Percentiles rank a stretch among this genome's conserved stretches.
Conservation (phyloP, 1,140 invertebrate species). For the Bombus difficillimus region DNA sequence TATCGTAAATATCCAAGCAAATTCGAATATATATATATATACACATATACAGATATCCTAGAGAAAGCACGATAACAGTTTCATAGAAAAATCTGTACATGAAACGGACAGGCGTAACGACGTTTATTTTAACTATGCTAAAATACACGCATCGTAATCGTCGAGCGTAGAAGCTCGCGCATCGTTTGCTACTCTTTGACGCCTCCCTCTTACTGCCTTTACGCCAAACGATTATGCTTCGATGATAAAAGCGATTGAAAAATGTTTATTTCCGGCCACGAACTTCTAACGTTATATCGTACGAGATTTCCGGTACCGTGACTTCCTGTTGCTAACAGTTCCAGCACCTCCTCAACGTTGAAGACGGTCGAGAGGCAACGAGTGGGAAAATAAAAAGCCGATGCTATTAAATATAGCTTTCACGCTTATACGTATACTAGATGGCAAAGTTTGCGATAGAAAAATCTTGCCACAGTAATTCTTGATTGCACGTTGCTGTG, state of each 20-base stretch:
- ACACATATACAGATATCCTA: too few species aligned
- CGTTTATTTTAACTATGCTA: not conserved
- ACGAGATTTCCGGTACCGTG: slow-evolving; percentile 72
- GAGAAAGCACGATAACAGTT: not conserved
- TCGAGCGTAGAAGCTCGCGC: not conserved
- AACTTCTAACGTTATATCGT: slow-evolving; percentile 65
- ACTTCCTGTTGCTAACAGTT: slow-evolving; percentile 71
- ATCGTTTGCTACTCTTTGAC: not conserved
- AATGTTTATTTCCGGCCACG: slow-evolving; percentile 67
- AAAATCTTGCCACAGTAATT: not conserved
- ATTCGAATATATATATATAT: too few species aligned
- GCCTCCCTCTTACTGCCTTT: not conserved
- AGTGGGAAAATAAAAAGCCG: not conserved
- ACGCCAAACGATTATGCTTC: not conserved
- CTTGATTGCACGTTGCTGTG: not conserved
- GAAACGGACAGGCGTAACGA: not conserved
- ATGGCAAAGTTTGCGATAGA: not conserved
- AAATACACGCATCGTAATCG: not conserved
- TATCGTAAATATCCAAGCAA: not conserved
- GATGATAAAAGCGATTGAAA: not conserved
- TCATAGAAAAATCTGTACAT: not conserved
- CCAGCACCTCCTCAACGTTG: slow-evolving; percentile 53
- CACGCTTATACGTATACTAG: not conserved
- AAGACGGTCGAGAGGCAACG: not conserved
- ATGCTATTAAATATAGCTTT: not conserved